Percentiles rank a stretch among this genome's conserved stretches.
phyloP scores from a whole-genome alignment of 2,888 invertebrate genomes.

The Sicus ferrugineus region DNA sequence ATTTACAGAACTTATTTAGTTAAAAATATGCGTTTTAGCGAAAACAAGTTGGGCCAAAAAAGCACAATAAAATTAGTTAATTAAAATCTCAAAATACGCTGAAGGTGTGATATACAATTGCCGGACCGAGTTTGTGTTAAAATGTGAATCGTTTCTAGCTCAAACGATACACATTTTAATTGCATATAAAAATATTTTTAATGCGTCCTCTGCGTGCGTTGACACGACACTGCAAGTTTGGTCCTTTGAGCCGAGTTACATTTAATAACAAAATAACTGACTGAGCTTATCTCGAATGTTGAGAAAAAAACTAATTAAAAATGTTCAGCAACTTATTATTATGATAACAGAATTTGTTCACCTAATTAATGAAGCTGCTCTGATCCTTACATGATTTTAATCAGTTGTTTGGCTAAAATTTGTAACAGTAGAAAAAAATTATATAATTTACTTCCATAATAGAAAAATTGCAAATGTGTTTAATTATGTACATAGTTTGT shows the following conservation, averaged over 20 bases:
- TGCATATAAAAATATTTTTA: background rate
- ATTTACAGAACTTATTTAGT: slow-evolving; percentile 25
- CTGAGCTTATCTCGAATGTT: background rate
- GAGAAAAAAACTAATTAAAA: no score
- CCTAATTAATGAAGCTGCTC: background rate
- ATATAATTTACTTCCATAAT: slow-evolving; percentile 45
- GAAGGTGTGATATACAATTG: background rate
- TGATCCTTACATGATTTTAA: background rate
- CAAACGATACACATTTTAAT: background rate
- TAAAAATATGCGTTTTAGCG: background rate
- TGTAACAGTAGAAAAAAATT: slow-evolving; percentile 12
- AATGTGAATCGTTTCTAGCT: no score
- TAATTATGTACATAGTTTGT: slow-evolving; percentile 55
- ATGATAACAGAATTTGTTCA: background rate
- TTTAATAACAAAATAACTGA: background rate
- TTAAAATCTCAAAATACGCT: background rate
- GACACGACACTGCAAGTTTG: background rate
- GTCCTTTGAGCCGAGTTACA: slow-evolving; percentile 13
- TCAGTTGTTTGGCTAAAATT: slow-evolving; percentile 18
- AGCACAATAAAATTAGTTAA: background rate
- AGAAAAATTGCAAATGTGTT: slow-evolving; percentile 53
- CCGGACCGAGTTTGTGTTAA: background rate
- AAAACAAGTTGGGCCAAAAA: background rate
- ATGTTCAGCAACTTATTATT: background rate
- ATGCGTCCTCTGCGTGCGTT: no score